Evolutionary conservation across 2,888 invertebrate species (phyloP), one percentile per base, ranked within the genome.

Genomic region (Alviniconcha strummeri): DNA sequence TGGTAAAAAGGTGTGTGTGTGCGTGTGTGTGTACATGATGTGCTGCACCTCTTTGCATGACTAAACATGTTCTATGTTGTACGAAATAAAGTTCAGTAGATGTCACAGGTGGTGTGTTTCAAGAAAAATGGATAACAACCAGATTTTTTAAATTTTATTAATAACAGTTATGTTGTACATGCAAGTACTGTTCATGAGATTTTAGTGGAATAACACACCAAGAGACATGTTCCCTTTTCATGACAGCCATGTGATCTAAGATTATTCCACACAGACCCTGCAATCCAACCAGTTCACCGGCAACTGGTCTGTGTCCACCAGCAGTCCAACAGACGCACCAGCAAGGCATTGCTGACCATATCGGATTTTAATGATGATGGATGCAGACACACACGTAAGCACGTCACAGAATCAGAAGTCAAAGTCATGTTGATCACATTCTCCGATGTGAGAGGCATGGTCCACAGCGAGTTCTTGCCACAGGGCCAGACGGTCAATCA

Each of bases 71-170:
- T 69, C n/a, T 15, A 69, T 80, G 80, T 80, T 80, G 69, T 67
- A 55, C 54, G 55, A 11, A 80, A 80, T 80, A 80, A 80, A 80
- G 80, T 80, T 80, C 69, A 69, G 80, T 80, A 80, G 80, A 55
- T 69, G 80, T 80, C 36, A 36, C 36, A 36, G 3, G 36, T 36
- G 3, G 36, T 36, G 36, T 36, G 36, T 36, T 36, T 36, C 36
- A 36, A 36, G 36, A 36, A 36, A 36, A 36, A 36, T 1, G 0
- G 36, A 3, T 1, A 36, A 36, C 36, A 36, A 36, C 36, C 36
- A 36, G 3, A 36, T n/a, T 15, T 71, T 15, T 71, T n/a, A 9
- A 19, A 19, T 71, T 19, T 19, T 1, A 3, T 17, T 8, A n/a
- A 19, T 15, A 19, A 9, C 5, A 19, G 71, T n/a, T 7, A 19